Conservation (phyloP, 2,888 invertebrate species). For the Drosophila colorata region DNA sequence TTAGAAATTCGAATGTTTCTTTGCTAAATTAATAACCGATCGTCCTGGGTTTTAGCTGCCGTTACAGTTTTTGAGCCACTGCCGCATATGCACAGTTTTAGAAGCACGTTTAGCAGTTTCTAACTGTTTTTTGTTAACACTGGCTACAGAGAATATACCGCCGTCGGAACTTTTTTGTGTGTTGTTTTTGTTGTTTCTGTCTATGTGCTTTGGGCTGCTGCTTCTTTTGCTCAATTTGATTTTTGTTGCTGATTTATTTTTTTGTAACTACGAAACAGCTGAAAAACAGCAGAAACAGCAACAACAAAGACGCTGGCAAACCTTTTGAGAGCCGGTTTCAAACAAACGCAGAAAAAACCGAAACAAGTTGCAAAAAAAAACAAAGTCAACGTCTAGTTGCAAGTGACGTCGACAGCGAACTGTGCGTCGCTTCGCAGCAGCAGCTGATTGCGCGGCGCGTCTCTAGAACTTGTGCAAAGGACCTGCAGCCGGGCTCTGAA, state of each 20-base stretch:
- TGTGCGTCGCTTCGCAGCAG: conserved; percentile 38
- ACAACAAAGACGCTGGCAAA: conserved; percentile 60
- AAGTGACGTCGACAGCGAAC: conserved; percentile 47
- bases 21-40: too few species aligned
- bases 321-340: conserved; percentile 74
- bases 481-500: conserved; percentile 77
- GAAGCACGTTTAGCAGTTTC: too few species aligned
- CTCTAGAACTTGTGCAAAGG: conserved; percentile 72
- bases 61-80: too few species aligned
- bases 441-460: conserved; percentile 69
- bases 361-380: conserved; percentile 56
- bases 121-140: background rate
- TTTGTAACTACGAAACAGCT: conserved; percentile 63
- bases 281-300: conserved; percentile 54
- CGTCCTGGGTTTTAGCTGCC: too few species aligned
- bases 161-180: background rate
- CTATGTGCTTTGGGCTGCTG: conserved; percentile 10
- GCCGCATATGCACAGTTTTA: too few species aligned
- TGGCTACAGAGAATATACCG: background rate
- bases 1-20: too few species aligned
- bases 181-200: conserved; percentile 20
- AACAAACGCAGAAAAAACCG: conserved; percentile 46
- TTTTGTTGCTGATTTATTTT: conserved; percentile 15
- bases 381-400: conserved; percentile 49
- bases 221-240: conserved; percentile 20